A percentile compares a stretch with the other conserved stretches of the same genome.
These are phyloP conservation scores for Cantharis nigra DNA, from an alignment of 2,888 invertebrate genomes.

Conservation along the genomic window DNA sequence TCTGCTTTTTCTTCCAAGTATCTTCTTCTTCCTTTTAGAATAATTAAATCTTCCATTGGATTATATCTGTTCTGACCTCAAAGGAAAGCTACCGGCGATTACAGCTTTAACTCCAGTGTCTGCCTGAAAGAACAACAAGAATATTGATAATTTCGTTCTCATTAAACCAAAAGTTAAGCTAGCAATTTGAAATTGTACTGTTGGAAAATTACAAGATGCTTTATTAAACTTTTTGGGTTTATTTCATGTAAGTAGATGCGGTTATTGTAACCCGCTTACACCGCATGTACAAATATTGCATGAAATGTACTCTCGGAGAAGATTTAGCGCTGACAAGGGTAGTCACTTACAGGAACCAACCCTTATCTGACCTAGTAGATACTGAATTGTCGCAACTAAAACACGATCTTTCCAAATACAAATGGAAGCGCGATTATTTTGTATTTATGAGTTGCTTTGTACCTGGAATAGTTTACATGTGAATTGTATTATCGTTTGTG, in stretches of 20 bases:
- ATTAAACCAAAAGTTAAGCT: no score
- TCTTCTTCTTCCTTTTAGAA: no score
- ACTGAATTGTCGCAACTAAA: conserved; percentile 40
- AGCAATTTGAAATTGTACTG: background rate
- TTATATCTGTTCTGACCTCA: no score
- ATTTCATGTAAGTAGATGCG: background rate
- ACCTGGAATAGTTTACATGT: conserved; percentile 10
- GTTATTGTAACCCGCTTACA: background rate
- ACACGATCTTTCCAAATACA: conserved; percentile 34
- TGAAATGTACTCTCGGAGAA: conserved; percentile 32
- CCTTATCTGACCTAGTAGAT: conserved; percentile 41
- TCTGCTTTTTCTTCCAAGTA: background rate
- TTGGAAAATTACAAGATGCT: background rate
- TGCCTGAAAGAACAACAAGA: background rate
- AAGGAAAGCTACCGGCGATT: no score
- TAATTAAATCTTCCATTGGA: background rate
- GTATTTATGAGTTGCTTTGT: conserved; percentile 27
- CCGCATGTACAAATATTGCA: conserved; percentile 34
- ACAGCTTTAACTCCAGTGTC: background rate
- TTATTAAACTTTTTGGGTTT: background rate
- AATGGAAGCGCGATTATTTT: conserved; percentile 34
- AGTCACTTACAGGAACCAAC: conserved; percentile 43
- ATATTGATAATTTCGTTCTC: background rate
- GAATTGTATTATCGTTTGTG: background rate
- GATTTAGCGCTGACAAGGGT: conserved; percentile 44